Evolutionary conservation across 2,888 invertebrate genomes (phyloP), one percentile per base, ranked within the genome.

Genomic region (Stenoptilia bipunctidactyla): DNA sequence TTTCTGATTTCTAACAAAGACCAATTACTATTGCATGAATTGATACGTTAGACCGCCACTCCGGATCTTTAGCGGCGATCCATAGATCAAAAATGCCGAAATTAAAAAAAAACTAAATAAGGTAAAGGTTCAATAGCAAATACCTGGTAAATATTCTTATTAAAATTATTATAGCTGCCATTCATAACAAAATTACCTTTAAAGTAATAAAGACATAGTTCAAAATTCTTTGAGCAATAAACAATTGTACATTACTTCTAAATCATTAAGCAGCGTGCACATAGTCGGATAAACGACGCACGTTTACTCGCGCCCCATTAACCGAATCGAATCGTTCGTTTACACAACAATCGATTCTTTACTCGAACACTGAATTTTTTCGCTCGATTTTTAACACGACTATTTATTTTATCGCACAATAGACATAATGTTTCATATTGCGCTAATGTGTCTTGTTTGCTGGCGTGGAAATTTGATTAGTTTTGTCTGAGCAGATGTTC

Each of bases 391-490:
- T 77, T 66, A 71, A 73, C 71, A 68, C 69, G 63, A 58, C 57
- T 60, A 60, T 69, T 61, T 58, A 65, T 57, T 47, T 53, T 52
- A 62, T 76, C 72, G 73, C 50, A 40, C 34, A 34, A 48, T 49
- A 56, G 58, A 47, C 49, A 62, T 59, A 61, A 67, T 67, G 64
- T 65, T 61, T 57, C 61, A 52, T 61, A 55, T 55, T 53, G 55
- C 42, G 2, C 8, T 34, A 34, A 42, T 49, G 56, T 56, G 59
- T 58, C 60, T 56, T 65, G 48, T 53, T 55, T 49, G 54, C 57
- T 65, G 64, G 76, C 65, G 79, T 79, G 75, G 74, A 82, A 80
- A 79, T 77, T 79, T 66, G 66, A 79, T 79, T 75, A 70, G 75
- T 68, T 73, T 71, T 73, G 61, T 64, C 56, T 58, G 20, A n/a